Evolutionary conservation across 1,140 invertebrate genomes (phyloP).

Genomic region (Eubasilissa regina): DNA sequence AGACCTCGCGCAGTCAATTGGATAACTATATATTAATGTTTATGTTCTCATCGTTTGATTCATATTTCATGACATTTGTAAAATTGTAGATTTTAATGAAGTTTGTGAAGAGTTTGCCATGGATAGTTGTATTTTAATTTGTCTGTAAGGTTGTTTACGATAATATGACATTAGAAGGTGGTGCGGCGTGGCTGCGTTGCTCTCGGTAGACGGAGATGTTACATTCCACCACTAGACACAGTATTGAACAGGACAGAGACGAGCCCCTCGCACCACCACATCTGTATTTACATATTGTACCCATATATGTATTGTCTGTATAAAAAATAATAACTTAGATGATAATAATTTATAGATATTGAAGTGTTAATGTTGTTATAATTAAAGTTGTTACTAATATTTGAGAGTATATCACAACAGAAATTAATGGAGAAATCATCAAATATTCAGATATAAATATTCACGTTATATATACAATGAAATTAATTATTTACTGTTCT

Average conservation of each 20-base stretch:
- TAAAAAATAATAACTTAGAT: slow-evolving; percentile 56
- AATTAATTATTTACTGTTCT: slow-evolving; percentile 58
- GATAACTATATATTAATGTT: slow-evolving; percentile 2
- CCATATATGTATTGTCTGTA: slow-evolving; percentile 51
- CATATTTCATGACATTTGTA: slow-evolving; percentile 44
- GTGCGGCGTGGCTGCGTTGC: not conserved
- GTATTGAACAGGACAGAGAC: slow-evolving; percentile 2
- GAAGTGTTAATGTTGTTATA: slow-evolving; percentile 73
- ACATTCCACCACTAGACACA: not conserved
- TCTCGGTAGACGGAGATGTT: not conserved
- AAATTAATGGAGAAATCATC: slow-evolving; percentile 44
- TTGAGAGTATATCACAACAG: slow-evolving; percentile 65
- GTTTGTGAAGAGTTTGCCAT: slow-evolving; percentile 37
- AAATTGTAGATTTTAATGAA: slow-evolving; percentile 24
- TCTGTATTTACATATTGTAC: no score
- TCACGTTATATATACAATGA: slow-evolving; percentile 46
- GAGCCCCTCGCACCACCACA: not conserved
- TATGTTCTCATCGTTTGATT: slow-evolving; percentile 44
- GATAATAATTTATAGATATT: slow-evolving; percentile 66
- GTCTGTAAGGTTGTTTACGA: slow-evolving; percentile 32
- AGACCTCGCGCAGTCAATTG: slow-evolving; percentile 18
- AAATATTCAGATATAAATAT: slow-evolving; percentile 46
- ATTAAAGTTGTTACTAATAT: slow-evolving; percentile 73
- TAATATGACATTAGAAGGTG: not conserved
- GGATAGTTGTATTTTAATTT: slow-evolving; percentile 39